These are phyloP conservation scores for Sapajus apella DNA, from an alignment of 2,113 vertebrate genomes.

Conservation along the genomic window DNA sequence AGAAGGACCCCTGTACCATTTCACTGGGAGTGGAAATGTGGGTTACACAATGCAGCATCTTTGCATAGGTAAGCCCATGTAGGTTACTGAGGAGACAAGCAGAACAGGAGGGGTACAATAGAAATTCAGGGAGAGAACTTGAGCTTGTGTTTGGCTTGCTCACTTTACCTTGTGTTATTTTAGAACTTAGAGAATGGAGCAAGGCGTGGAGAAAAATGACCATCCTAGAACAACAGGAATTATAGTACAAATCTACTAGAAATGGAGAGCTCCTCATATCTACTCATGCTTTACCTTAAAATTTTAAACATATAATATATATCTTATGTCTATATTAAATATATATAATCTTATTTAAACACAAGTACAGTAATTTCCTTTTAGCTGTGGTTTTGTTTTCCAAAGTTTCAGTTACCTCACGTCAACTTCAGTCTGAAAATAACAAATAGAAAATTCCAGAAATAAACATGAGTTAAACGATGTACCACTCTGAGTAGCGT, in stretches of 20 bases:
- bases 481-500: neutral
- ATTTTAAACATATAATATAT: neutral
- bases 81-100: neutral
- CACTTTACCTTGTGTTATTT: neutral
- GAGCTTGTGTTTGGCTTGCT: neutral
- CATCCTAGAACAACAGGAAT: neutral
- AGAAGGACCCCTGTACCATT: rapidly evolving
- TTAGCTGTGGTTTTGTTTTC: neutral
- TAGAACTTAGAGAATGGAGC: neutral
- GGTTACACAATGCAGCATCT: neutral
- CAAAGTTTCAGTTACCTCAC: neutral
- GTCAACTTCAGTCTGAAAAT: neutral
- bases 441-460: neutral
- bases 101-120: rapidly evolving
- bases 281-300: neutral
- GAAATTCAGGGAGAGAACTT: neutral
- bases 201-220: neutral
- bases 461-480: neutral
- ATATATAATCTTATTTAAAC: neutral
- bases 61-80: neutral
- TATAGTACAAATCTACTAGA: neutral
- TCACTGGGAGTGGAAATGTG: neutral
- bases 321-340: neutral
- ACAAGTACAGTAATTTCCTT: neutral
- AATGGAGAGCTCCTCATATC: neutral